These are phyloP conservation scores for Tenthredo distinguenda DNA, from an alignment of 2,888 invertebrate genomes.

Conservation along the genomic window DNA sequence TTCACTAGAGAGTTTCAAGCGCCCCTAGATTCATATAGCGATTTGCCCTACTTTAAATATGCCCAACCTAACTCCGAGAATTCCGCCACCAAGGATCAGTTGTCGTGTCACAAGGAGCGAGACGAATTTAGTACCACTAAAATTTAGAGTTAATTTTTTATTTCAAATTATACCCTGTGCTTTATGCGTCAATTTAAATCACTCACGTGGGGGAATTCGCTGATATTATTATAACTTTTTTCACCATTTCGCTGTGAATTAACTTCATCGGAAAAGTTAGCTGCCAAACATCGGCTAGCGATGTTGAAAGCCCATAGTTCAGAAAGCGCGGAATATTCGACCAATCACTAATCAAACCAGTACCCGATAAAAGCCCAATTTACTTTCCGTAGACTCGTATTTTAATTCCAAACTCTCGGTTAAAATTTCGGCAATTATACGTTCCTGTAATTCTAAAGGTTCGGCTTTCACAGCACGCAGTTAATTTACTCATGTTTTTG, in stretches of 20 bases:
- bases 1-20: conserved; percentile 12
- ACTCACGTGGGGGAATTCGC: neutral
- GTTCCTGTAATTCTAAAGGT: neutral
- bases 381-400: neutral
- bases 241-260: neutral
- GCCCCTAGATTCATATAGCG: neutral
- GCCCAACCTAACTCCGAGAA: neutral
- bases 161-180: too few species aligned
- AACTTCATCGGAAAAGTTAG: neutral
- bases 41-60: neutral
- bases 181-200: neutral
- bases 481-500: neutral
- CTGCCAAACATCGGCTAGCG: neutral
- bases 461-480: conserved; percentile 14
- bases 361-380: neutral
- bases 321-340: neutral
- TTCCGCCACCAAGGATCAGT: neutral
- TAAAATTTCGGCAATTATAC: conserved; percentile 14
- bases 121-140: neutral
- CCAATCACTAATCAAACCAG: neutral
- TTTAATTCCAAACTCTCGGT: neutral
- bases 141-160: neutral
- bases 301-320: neutral
- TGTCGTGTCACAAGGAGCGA: neutral
- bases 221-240: neutral